A percentile compares a stretch with the other conserved stretches of the same genome.
phyloP scores from a whole-genome alignment of 1,140 invertebrate species.

The Drosophila rhopaloa region DNA sequence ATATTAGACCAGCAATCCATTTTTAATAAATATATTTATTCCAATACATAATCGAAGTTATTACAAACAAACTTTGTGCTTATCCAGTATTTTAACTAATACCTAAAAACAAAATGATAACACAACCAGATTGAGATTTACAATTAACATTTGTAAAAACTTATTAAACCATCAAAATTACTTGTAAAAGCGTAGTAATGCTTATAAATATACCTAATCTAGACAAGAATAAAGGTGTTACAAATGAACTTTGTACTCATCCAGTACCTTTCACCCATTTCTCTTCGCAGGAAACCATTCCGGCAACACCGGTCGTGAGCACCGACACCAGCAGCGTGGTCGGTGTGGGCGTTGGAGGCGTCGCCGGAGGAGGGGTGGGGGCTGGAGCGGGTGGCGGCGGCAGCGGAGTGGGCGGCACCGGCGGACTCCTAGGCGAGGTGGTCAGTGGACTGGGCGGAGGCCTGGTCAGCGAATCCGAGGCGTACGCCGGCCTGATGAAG shows the following conservation, averaged over 20 bases:
- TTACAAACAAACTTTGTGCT: too few species aligned
- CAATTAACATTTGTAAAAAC: too few species aligned
- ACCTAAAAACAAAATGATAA: too few species aligned
- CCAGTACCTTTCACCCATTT: background rate
- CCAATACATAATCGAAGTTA: too few species aligned
- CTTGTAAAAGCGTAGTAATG: too few species aligned
- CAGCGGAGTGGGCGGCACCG: constrained; percentile 37
- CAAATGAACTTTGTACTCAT: background rate
- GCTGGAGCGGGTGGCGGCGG: constrained; percentile 31
- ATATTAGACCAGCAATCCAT: too few species aligned
- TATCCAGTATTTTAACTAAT: too few species aligned
- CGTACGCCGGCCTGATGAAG: constrained; percentile 87
- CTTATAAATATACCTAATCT: too few species aligned
- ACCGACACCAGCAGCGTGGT: constrained; percentile 71
- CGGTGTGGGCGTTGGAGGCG: constrained; percentile 49
- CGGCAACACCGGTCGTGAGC: constrained; percentile 77
- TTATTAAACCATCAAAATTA: too few species aligned
- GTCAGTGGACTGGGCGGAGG: constrained; percentile 55
- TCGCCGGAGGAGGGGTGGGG: constrained; percentile 36
- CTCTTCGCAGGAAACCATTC: constrained; percentile 63
- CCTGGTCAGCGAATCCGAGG: constrained; percentile 68
- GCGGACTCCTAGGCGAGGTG: constrained; percentile 48
- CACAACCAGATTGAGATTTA: too few species aligned
- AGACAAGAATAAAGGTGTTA: too few species aligned
- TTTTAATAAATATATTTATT: too few species aligned